Base-by-base conservation (phyloP, 2,888 invertebrate genomes). In the Erannis defoliaria region DNA sequence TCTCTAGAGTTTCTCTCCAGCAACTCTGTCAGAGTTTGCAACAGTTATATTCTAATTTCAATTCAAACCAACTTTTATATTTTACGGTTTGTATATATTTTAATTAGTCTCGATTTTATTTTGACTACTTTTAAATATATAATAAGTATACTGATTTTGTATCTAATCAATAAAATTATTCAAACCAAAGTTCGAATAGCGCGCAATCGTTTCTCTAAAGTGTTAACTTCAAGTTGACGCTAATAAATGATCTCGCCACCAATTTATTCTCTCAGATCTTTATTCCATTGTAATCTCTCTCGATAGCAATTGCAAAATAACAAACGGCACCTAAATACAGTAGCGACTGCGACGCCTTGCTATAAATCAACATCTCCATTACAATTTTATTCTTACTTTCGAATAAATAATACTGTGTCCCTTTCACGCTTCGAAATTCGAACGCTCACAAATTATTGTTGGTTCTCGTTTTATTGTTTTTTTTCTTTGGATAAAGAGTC, bases 391-490 rank as follows among this genome's bases (percentile, higher is more conserved):
- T 86, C 81, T 84, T 82, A 84, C 84, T 84, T 87, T 86, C 84
- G 72, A 82, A 85, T 85, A 85, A 86, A 83, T 84, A 81, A 80
- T 80, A 80, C 55, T 50, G 76, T 77, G 80, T 85, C 82, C 85
- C 84, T 88, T 89, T 86, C 88, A 89, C 87, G 87, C 86, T 82
- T 78, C 79, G 76, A 77, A 85, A 84, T 82, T 86, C 84, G 87
- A 89, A 85, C 88, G 86, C 81, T 89, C 89, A 89, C 88, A 91
- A 92, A 90, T 91, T 89, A 88, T 89, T 88, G 86, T 87, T 84
- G 81, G 84, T 82, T 83, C 84, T 82, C 78, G 84, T 89, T 89
- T 90, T 90, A 86, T 88, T 78, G 76, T 78, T 63, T 69, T 72
- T 72, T 74, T 74, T 78, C 75, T 74, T 73, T 66, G 68, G 70